Evolutionary conservation across 1,140 invertebrate genomes (phyloP), one percentile per base, ranked within the genome.

Genomic region (Thaumatotibia leucotreta): DNA sequence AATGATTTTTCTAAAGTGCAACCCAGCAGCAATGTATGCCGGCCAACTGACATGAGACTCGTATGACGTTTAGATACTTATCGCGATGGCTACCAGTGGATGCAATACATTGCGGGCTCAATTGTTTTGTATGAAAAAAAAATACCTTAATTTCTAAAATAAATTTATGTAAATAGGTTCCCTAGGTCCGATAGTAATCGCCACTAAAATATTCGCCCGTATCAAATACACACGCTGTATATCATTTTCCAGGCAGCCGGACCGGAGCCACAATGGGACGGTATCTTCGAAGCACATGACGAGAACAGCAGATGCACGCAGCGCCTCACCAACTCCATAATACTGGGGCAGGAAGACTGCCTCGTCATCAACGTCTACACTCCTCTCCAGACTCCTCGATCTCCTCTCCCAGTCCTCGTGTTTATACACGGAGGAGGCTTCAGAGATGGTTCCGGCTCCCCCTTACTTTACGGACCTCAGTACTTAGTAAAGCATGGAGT

Each of bases 401-500:
- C 22, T 45, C 45, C 68, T 4, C 64, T 69, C 1, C 85, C 87
- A 1, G 88, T 93, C 0, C 76, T 91, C 73, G 79, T 91, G 4
- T 89, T 73, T 63, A 85, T 95, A 29, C 93, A 94, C 76, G 93
- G 93, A 11, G 94, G 94, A 22, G 91, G 82, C 27, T 93, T 93
- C 61, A 67, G 75, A 31, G 66, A 75, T 9, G 89, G 88, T n/a
- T 64, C 68, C 9, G 73, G 77, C 4, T 67, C 68, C 49, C 65
- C 72, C 24, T 67, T 77, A 45, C 86, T 92, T 8, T 91, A 92
- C 67, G 89, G 90, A 14, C 91, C 92, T 0, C 76, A 85, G 52
- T 88, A 91, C 64, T 79, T 94, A 3, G 86, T 93, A 64, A 86
- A 91, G n/a, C 91, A 94, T 70, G 92, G 92, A 63, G 81, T 95